Conservation (phyloP, 2,113 vertebrate genomes). For the Hypomesus transpacificus region DNA sequence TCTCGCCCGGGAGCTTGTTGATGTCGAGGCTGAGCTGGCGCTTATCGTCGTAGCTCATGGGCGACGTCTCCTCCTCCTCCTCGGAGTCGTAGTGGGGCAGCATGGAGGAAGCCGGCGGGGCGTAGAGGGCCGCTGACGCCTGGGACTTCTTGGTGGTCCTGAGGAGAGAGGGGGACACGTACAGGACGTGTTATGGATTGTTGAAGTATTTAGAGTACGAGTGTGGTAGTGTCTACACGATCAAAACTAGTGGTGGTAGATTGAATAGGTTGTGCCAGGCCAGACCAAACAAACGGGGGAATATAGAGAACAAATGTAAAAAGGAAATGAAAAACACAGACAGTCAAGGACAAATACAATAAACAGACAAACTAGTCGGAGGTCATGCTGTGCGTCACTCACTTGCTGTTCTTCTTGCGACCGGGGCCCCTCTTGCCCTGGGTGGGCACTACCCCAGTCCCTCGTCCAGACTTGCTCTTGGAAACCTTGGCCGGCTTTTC, state of each 20-base stretch:
- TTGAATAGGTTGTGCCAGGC: too few species aligned
- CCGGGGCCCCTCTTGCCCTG: slow-evolving; percentile 60
- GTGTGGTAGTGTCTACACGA: not conserved
- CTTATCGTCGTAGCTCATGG: slow-evolving; percentile 93
- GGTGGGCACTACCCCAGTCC: slow-evolving; percentile 41
- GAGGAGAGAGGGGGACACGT: not conserved
- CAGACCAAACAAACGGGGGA: not conserved
- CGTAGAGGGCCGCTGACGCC: slow-evolving; percentile 19
- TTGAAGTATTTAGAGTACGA: not conserved
- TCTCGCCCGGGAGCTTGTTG: slow-evolving; percentile 91
- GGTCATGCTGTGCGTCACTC: slow-evolving; percentile 38
- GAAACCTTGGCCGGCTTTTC: slow-evolving; percentile 65
- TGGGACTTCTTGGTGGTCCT: slow-evolving; percentile 70
- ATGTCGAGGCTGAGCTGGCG: slow-evolving; percentile 92
- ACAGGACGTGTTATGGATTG: not conserved
- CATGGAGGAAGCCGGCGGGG: slow-evolving; percentile 37
- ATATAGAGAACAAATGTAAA: not conserved
- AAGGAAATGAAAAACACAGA: too few species aligned
- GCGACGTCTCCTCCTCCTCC: slow-evolving; percentile 81
- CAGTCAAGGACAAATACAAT: too few species aligned
- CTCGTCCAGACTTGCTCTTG: slow-evolving; percentile 69
- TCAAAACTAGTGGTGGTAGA: too few species aligned
- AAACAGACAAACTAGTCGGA: too few species aligned
- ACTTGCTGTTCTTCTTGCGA: slow-evolving; percentile 76
- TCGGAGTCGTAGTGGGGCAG: slow-evolving; percentile 85